Conservation (phyloP, 2,888 invertebrate species). For the Cataglyphis albicans region DNA sequence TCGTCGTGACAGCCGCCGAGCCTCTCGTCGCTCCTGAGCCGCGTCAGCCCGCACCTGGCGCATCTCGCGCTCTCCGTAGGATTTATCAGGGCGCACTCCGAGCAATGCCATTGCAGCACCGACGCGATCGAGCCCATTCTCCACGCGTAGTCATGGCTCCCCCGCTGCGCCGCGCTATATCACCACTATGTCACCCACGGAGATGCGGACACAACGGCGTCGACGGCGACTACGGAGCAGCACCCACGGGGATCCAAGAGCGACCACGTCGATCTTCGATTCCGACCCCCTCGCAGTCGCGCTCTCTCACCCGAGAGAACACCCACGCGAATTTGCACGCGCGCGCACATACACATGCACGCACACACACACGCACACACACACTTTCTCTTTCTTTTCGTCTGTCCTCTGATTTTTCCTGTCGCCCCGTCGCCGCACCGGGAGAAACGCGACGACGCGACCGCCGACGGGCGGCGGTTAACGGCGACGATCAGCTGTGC, state of each 20-base stretch:
- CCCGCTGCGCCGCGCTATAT: constrained; percentile 63
- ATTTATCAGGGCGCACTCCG: constrained; percentile 95
- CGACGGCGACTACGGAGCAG: neutral
- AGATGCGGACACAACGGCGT: constrained; percentile 25
- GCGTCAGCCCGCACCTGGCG: constrained; percentile 91
- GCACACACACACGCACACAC: neutral
- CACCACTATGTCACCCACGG: constrained; percentile 49
- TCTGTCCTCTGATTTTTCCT: neutral
- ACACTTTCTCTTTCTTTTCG: neutral
- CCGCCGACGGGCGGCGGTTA: constrained; percentile 32
- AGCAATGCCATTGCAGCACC: constrained; percentile 97
- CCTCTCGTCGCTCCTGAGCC: constrained; percentile 80
- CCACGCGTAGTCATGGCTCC: constrained; percentile 87
- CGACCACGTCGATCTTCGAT: constrained; percentile 17
- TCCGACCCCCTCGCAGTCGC: neutral
- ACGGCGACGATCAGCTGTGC: constrained; percentile 66
- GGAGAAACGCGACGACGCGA: constrained; percentile 29
- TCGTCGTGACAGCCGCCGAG: constrained; percentile 47
- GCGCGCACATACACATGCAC: neutral
- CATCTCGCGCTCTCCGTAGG: constrained; percentile 94
- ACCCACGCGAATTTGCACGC: neutral
- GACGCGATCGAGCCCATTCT: constrained; percentile 97
- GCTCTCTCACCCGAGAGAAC: neutral
- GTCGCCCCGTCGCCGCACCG: constrained; percentile 17
- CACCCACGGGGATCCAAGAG: neutral